Evolutionary conservation across 2,888 invertebrate species (phyloP).

Genomic region (Temnothorax rugatulus): DNA sequence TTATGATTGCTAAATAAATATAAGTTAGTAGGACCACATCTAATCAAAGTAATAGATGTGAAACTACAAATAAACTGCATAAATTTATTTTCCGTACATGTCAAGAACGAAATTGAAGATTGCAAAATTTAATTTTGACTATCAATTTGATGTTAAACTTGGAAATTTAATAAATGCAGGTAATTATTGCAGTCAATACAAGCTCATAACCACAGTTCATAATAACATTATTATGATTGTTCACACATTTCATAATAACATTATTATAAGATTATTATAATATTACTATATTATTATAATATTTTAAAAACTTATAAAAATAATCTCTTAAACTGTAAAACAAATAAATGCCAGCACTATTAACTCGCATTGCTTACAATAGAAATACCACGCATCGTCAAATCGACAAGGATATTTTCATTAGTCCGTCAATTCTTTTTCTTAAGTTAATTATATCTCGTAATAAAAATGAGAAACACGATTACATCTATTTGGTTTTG

Average conservation of each 20-base stretch:
- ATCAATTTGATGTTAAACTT: slow-evolving; percentile 8
- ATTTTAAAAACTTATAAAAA: slow-evolving; percentile 22
- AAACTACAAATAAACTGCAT: slow-evolving; percentile 31
- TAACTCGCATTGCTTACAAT: neutral
- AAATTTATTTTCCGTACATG: slow-evolving; percentile 13
- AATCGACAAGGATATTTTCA: neutral
- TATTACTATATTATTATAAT: no score
- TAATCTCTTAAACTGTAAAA: slow-evolving; percentile 23
- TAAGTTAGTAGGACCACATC: slow-evolving; percentile 60
- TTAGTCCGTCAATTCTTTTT: slow-evolving; percentile 30
- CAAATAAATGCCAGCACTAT: slow-evolving; percentile 35
- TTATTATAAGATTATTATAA: neutral
- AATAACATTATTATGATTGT: no score
- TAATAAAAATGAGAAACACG: slow-evolving; percentile 22
- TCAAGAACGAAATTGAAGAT: slow-evolving; percentile 1
- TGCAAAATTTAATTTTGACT: slow-evolving; percentile 11
- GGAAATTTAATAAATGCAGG: slow-evolving; percentile 32
- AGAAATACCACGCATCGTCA: neutral
- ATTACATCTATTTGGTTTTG: slow-evolving; percentile 12
- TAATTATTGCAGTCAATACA: neutral
- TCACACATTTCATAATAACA: neutral
- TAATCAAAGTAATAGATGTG: slow-evolving; percentile 44
- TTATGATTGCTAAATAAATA: slow-evolving; percentile 52
- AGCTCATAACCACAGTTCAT: neutral
- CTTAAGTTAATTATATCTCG: neutral